Evolutionary conservation across 2,888 invertebrate species (phyloP).

Genomic region (Merodon equestris): DNA sequence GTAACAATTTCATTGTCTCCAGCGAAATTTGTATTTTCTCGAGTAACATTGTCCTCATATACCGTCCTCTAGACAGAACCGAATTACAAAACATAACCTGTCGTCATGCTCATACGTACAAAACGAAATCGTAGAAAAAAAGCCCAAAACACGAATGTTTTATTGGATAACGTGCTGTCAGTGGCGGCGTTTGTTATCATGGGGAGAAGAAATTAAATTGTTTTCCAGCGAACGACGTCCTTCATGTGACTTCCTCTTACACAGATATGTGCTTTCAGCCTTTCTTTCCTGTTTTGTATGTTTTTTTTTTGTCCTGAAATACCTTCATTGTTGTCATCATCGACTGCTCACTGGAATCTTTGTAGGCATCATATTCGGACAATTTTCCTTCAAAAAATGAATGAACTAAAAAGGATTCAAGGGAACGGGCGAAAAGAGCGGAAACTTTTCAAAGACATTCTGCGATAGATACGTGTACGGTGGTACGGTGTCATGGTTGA

Average conservation of each 20-base stretch:
- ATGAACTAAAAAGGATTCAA: no score
- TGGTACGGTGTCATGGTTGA: neutral
- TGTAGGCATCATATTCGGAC: conserved; percentile 48
- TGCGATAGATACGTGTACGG: neutral
- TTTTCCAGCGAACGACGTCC: conserved; percentile 36
- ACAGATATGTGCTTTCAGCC: conserved; percentile 15
- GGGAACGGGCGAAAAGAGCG: no score
- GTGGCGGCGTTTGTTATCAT: conserved; percentile 29
- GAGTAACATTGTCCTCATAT: conserved; percentile 40
- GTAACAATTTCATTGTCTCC: conserved; percentile 42
- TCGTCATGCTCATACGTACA: conserved; percentile 30
- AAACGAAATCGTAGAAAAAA: conserved; percentile 26
- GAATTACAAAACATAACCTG: conserved; percentile 62
- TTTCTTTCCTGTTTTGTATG: conserved; percentile 25
- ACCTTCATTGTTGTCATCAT: conserved; percentile 45
- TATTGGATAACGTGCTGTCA: conserved; percentile 68
- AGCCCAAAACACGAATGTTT: conserved; percentile 64
- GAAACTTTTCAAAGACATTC: conserved; percentile 62
- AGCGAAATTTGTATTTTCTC: conserved; percentile 49
- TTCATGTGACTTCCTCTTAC: conserved; percentile 56
- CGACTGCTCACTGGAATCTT: conserved; percentile 45
- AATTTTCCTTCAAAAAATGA: conserved; percentile 20
- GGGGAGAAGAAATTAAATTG: conserved; percentile 50
- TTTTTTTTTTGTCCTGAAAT: conserved; percentile 2
- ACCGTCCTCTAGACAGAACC: neutral